A percentile compares a stretch with the other conserved stretches of the same genome.
phyloP scores from a whole-genome alignment of 1,140 invertebrate species.

The Tetramorium parvispinum region DNA sequence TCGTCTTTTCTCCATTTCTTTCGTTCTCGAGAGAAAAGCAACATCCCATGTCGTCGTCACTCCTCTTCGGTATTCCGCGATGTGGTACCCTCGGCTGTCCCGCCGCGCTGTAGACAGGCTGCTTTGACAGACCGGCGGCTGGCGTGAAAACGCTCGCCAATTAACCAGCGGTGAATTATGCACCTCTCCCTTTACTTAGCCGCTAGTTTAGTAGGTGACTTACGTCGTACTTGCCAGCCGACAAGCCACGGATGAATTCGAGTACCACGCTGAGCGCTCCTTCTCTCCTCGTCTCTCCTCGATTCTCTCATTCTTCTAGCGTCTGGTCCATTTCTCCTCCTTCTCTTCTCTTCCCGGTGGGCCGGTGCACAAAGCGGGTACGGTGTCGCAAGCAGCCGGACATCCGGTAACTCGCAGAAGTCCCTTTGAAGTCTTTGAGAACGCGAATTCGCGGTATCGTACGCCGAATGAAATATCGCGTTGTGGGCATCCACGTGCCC shows the following conservation, averaged over 20 bases:
- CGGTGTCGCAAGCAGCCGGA: slow-evolving; percentile 77
- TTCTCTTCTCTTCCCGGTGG: background rate
- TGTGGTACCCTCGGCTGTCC: slow-evolving; percentile 24
- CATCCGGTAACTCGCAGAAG: slow-evolving; percentile 78
- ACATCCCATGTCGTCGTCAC: background rate
- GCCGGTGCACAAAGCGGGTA: slow-evolving; percentile 36
- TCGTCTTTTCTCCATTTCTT: slow-evolving; percentile 22
- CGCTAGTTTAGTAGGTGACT: slow-evolving; percentile 85
- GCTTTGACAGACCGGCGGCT: slow-evolving; percentile 83
- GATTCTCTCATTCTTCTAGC: background rate
- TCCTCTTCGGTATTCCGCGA: background rate
- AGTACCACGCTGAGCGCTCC: slow-evolving; percentile 62
- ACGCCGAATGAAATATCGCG: slow-evolving; percentile 82
- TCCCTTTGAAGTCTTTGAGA: slow-evolving; percentile 80
- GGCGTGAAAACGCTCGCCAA: slow-evolving; percentile 85
- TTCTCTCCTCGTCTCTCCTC: slow-evolving; percentile 23
- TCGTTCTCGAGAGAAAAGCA: background rate
- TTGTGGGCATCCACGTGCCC: background rate
- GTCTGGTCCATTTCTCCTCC: background rate
- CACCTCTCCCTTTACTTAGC: slow-evolving; percentile 76
- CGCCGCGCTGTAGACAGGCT: slow-evolving; percentile 67
- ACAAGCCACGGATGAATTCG: slow-evolving; percentile 77
- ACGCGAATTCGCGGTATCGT: slow-evolving; percentile 76
- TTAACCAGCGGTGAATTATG: slow-evolving; percentile 85
- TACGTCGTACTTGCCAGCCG: slow-evolving; percentile 82